Evolutionary conservation across 2,113 vertebrate genomes (phyloP).

Genomic region (Heteronetta atricapilla): DNA sequence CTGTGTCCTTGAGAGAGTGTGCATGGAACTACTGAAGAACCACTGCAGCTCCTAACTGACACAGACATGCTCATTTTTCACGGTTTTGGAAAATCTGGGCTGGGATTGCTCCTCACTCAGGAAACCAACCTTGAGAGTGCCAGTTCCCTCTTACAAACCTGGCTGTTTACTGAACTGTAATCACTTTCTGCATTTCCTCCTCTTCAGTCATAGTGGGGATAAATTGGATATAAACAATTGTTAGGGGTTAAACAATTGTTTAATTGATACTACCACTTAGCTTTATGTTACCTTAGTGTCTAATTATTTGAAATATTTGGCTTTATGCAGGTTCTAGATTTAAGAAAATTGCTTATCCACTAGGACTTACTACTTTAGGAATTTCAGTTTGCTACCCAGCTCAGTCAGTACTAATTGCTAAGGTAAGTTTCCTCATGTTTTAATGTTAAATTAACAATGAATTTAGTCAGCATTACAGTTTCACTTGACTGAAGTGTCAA

Average conservation of each 20-base stretch:
- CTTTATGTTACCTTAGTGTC: not conserved
- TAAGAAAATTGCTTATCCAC: slow-evolving; percentile 82
- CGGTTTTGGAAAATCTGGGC: not conserved
- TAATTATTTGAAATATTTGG: slow-evolving; percentile 24
- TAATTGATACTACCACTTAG: not conserved
- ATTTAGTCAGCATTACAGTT: not conserved
- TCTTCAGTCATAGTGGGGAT: not conserved
- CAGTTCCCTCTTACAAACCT: not conserved
- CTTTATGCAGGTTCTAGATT: slow-evolving; percentile 81
- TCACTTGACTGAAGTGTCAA: not conserved
- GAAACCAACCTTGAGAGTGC: not conserved
- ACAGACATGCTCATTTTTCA: not conserved
- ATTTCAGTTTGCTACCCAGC: slow-evolving; percentile 88
- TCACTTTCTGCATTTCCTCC: not conserved
- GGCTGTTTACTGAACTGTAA: not conserved
- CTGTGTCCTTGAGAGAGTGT: not conserved
- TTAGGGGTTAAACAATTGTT: not conserved
- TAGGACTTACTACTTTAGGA: slow-evolving; percentile 83
- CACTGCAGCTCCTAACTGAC: not conserved
- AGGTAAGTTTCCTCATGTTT: slow-evolving; percentile 77
- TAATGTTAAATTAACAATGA: not conserved
- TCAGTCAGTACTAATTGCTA: slow-evolving; percentile 83
- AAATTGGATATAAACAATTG: not conserved
- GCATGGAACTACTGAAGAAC: not conserved
- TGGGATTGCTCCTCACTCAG: not conserved